These are phyloP conservation scores for Lithodes maja DNA, from an alignment of 2,888 invertebrate genomes.

Conservation along the genomic window DNA sequence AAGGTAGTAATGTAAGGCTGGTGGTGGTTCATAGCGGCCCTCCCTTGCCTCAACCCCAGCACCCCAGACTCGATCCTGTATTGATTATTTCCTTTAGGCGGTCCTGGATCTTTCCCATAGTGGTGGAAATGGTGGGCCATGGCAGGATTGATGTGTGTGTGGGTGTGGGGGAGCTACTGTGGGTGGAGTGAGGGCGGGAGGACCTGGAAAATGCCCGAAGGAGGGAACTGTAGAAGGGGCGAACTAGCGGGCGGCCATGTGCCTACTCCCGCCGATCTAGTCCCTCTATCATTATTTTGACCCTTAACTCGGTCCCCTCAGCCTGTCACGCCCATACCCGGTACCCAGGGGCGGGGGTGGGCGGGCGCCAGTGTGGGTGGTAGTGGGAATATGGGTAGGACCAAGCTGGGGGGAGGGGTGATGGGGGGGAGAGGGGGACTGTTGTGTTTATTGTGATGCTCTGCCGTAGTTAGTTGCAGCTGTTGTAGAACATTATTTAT, in stretches of 20 bases:
- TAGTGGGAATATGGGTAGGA: neutral
- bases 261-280: neutral
- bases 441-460: neutral
- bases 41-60: neutral
- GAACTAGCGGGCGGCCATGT: neutral
- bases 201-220: neutral
- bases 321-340: neutral
- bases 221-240: neutral
- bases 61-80: conserved; percentile 30
- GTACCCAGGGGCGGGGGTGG: neutral
- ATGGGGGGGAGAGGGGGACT: neutral
- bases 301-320: neutral
- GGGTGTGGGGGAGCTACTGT: neutral
- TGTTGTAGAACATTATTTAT: neutral
- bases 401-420: neutral
- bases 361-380: neutral
- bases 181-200: neutral
- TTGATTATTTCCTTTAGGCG: conserved; percentile 46
- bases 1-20: neutral
- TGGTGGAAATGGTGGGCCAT: conserved; percentile 23
- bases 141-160: neutral
- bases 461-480: neutral
- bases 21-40: neutral
- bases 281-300: neutral
- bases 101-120: neutral